These are phyloP conservation scores for Oxyruncus cristatus DNA, from an alignment of 2,113 vertebrate genomes.

Conservation along the genomic window DNA sequence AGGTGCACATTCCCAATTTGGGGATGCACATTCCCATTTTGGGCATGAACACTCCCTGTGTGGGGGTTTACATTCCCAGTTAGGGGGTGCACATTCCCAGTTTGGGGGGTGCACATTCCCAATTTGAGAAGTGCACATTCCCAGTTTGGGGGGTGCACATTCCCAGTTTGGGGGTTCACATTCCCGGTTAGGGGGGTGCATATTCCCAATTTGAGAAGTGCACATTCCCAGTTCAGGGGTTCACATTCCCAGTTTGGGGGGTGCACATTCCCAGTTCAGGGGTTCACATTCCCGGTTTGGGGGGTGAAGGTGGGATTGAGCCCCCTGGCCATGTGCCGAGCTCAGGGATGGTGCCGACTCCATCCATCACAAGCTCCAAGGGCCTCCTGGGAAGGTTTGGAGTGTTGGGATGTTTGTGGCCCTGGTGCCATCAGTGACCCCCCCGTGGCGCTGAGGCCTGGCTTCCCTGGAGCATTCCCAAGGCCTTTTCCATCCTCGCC, in stretches of 20 bases:
- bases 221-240: not conserved
- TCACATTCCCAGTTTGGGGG: not conserved
- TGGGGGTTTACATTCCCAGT: no score
- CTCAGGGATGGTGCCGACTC: not conserved
- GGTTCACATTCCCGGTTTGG: not conserved
- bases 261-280: no score
- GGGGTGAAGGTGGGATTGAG: rapidly evolving
- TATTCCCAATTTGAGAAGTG: no score
- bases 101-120: no score
- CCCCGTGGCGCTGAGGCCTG: rapidly evolving
- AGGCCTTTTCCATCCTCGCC: not conserved
- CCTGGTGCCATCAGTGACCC: rapidly evolving
- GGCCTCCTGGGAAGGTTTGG: not conserved
- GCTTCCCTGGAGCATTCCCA: not conserved
- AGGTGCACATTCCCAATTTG: no score
- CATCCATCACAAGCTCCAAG: rapidly evolving
- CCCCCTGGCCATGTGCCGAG: rapidly evolving
- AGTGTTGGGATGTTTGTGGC: not conserved
- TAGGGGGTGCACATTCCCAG: no score
- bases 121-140: no score
- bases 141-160: no score
- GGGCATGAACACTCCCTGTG: no score
- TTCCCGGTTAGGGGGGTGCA: not conserved
- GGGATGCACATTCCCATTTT: no score
- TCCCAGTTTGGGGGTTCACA: no score